Evolutionary conservation across 2,113 vertebrate genomes (phyloP), one percentile per base, ranked within the genome.

Genomic region (Callopanchax toddi): DNA sequence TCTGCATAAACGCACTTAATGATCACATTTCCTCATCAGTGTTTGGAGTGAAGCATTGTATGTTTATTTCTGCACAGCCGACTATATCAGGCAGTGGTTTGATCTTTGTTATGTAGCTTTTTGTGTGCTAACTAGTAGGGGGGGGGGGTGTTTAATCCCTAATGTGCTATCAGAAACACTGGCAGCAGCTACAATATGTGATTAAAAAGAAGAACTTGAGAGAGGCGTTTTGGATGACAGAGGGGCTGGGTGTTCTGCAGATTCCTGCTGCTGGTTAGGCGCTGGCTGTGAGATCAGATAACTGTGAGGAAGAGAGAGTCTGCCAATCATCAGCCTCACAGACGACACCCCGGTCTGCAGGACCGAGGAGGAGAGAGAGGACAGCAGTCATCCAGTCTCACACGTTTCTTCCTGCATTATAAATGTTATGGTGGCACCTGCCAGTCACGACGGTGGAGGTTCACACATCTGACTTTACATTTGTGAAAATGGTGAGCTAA

Each of bases 1-100:
- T 90, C 78, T 86, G 71, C 87, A 89, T 86, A 74, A 83, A 74
- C 20, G 61, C 72, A 49, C 79, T 75, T 84, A 86, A 88, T 81
- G 78, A 89, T 71, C 69, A 49, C 55, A 21, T 79, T 82, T 71
- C 43, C 63, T 78, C 68, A 57, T 66, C 57, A 68, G 49, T 23
- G 61, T 52, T 10, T 18, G 17, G 39, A 13, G 18, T 11, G 4
- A 68, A 50, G 60, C 23, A 21, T 61, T 15, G 23, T 23, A 12
- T 25, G 29, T 22, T 23, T 46, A 43, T 42, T 59, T 15, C 37
- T 7, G 15, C 34, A 23, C 10, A 15, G 37, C 51, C 32, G 60
- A 57, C 29, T 4, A n/a, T 37, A 60, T 54, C 57, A 57, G 67
- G 62, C 36, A 15, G 5, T 5, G 55, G 16, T 36, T 7, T 2